phyloP scores from a whole-genome alignment of 1,140 invertebrate genomes.

The Cotesia chilonis region DNA sequence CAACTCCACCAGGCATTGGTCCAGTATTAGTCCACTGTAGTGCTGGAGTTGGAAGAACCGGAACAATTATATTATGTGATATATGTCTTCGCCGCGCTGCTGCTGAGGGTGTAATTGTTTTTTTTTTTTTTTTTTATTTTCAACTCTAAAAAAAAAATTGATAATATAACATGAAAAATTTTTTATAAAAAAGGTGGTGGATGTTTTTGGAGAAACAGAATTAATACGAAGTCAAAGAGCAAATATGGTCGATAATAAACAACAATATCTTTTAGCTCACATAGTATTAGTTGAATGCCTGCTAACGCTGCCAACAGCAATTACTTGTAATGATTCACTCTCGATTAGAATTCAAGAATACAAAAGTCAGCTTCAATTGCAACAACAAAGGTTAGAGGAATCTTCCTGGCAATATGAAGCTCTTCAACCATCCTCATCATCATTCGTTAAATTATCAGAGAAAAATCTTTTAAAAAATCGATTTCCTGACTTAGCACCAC shows the following conservation, averaged over 20 bases:
- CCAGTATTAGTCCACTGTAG: constrained; percentile 87
- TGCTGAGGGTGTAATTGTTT: constrained; percentile 44
- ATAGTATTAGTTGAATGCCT: constrained; percentile 52
- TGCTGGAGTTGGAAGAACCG: constrained; percentile 77
- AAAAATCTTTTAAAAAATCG: constrained; percentile 46
- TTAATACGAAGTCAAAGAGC: constrained; percentile 45
- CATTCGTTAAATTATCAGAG: constrained; percentile 37
- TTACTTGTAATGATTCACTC: constrained; percentile 46
- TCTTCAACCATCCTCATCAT: constrained; percentile 29
- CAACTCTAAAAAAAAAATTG: no score
- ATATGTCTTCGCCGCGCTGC: constrained; percentile 51
- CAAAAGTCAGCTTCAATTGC: constrained; percentile 42
- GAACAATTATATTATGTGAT: constrained; percentile 71
- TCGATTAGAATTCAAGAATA: constrained; percentile 40
- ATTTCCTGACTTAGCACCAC: constrained; percentile 46
- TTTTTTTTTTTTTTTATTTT: neutral
- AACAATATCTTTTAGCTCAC: constrained; percentile 55
- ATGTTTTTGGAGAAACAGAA: constrained; percentile 45
- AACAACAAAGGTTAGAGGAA: constrained; percentile 46
- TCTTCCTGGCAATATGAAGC: constrained; percentile 48
- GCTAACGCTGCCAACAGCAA: constrained; percentile 40
- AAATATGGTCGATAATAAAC: constrained; percentile 55
- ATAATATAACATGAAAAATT: no score
- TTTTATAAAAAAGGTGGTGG: constrained; percentile 41
- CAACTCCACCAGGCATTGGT: constrained; percentile 81